These are phyloP conservation scores for Sclerurus mexicanus DNA, from an alignment of 2,113 vertebrate genomes.

Conservation along the genomic window DNA sequence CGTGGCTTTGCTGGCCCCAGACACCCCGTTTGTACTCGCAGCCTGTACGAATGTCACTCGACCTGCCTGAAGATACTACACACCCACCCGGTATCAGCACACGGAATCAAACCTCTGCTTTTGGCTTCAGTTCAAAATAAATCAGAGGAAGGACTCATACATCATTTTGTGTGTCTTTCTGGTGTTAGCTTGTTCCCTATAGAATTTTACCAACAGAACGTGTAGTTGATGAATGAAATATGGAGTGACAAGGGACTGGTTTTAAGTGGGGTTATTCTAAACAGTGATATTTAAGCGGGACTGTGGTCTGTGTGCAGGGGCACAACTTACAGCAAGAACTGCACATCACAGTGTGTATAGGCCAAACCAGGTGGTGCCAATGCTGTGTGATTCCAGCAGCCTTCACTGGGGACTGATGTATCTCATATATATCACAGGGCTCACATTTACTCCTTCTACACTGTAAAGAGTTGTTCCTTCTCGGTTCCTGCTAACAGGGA, in stretches of 20 bases:
- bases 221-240: neutral
- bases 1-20: neutral
- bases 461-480: neutral
- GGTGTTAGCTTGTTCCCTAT: neutral
- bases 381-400: neutral
- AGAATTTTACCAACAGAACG: neutral
- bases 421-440: neutral
- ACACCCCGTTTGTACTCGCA: neutral
- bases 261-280: neutral
- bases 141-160: neutral
- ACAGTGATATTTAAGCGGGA: fast-evolving
- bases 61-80: neutral
- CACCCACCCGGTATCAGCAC: neutral
- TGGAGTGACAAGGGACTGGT: neutral
- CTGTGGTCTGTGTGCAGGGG: neutral
- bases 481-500: neutral
- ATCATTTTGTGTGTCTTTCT: neutral
- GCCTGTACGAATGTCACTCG: neutral
- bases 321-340: neutral
- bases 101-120: neutral
- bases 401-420: neutral
- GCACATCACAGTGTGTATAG: fast-evolving
- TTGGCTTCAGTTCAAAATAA: constrained; percentile 10
- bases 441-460: neutral
- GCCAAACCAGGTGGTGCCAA: neutral